Evolutionary conservation across 2,888 invertebrate genomes (phyloP).

Genomic region (Pyralis farinalis): DNA sequence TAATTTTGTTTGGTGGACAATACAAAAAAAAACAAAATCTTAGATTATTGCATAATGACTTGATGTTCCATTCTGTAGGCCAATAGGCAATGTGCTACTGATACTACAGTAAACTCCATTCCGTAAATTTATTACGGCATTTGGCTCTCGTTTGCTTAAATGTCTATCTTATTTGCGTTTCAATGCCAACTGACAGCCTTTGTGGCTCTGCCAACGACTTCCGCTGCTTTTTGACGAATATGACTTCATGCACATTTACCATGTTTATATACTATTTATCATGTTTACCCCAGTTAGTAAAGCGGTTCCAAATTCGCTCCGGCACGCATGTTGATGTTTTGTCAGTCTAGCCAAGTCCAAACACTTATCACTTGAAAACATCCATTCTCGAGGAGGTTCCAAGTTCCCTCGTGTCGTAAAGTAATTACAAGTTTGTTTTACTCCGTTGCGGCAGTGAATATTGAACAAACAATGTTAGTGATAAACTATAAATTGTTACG

Average conservation of each 20-base stretch:
- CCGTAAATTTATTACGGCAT: conserved; percentile 41
- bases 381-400: conserved; percentile 27
- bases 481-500: neutral
- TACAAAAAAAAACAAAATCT: no score
- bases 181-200: conserved; percentile 45
- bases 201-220: conserved; percentile 41
- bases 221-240: conserved; percentile 31
- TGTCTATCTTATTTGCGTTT: conserved; percentile 38
- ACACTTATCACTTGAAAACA: conserved; percentile 28
- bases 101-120: conserved; percentile 16
- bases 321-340: conserved; percentile 36
- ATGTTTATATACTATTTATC: conserved; percentile 21
- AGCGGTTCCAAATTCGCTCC: conserved; percentile 28
- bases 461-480: neutral
- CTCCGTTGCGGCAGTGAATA: neutral
- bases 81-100: conserved; percentile 11
- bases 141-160: conserved; percentile 41
- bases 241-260: conserved; percentile 22
- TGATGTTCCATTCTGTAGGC: neutral
- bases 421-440: conserved; percentile 1
- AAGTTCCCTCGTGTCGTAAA: conserved; percentile 14
- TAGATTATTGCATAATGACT: no score
- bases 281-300: conserved; percentile 27
- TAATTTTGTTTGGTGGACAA: no score
- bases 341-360: conserved; percentile 30